These are phyloP conservation scores for Cochlearius cochlearius DNA, from an alignment of 2,113 vertebrate species.

Conservation along the genomic window DNA sequence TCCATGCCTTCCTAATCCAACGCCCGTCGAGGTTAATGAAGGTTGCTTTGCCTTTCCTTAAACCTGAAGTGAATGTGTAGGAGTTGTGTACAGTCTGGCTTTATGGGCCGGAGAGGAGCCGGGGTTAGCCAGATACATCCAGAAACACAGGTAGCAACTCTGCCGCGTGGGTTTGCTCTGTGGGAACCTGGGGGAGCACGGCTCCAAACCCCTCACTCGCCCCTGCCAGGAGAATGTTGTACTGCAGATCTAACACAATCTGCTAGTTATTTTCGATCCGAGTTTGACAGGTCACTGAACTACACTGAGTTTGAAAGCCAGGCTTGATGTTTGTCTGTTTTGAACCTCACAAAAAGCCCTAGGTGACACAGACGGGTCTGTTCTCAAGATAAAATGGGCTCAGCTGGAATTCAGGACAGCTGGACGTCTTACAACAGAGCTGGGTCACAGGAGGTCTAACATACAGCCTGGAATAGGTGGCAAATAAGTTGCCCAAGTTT, in stretches of 20 bases:
- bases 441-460: neutral
- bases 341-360: neutral
- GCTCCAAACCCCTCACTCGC: neutral
- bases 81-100: neutral
- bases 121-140: neutral
- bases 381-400: neutral
- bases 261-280: neutral
- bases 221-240: rapidly evolving
- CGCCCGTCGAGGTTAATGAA: neutral
- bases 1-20: neutral
- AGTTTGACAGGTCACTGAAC: neutral
- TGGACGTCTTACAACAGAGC: neutral
- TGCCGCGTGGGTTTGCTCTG: neutral
- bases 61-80: neutral
- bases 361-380: neutral
- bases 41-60: neutral
- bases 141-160: neutral
- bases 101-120: rapidly evolving
- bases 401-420: neutral
- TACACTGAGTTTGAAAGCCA: neutral
- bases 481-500: neutral
- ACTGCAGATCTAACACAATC: neutral
- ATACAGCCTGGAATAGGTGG: neutral
- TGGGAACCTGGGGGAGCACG: rapidly evolving
- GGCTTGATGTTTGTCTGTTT: neutral